These are phyloP conservation scores for Zosterops japonicus DNA, from an alignment of 2,113 vertebrate genomes.

Conservation along the genomic window DNA sequence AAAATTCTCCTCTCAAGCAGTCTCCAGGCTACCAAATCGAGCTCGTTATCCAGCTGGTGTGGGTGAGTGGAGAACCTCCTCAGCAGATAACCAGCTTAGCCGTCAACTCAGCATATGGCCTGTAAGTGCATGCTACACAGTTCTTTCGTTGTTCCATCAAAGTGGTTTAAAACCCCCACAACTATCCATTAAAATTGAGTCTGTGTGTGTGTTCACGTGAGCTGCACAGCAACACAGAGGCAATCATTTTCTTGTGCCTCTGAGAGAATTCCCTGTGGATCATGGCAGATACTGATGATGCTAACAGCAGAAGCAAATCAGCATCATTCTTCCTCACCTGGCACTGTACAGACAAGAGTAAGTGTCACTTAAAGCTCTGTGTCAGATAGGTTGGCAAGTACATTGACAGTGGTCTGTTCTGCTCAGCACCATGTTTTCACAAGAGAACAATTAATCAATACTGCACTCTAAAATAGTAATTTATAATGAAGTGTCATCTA, in stretches of 20 bases:
- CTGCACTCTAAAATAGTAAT: neutral
- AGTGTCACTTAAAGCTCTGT: neutral
- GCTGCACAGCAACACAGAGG: neutral
- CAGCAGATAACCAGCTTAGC: conserved; percentile 96
- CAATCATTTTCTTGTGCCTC: neutral
- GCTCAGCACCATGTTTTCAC: neutral
- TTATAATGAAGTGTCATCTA: neutral
- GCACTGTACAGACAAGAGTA: neutral
- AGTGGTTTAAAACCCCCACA: neutral
- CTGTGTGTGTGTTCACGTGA: neutral
- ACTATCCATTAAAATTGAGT: neutral
- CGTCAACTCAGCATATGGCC: conserved; percentile 91
- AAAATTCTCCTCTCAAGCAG: conserved; percentile 92
- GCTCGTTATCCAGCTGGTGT: conserved; percentile 93
- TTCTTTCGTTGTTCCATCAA: neutral
- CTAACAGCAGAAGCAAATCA: neutral
- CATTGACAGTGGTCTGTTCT: neutral
- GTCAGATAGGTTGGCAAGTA: neutral
- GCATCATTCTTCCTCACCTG: neutral
- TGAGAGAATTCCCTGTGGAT: neutral
- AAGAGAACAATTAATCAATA: neutral
- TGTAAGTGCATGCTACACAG: conserved; percentile 80
- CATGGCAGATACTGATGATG: neutral
- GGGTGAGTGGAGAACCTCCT: conserved; percentile 96
- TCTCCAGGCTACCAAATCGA: conserved; percentile 95